Evolutionary conservation across 2,888 invertebrate species (phyloP).

Genomic region (Syrphus vitripennis): DNA sequence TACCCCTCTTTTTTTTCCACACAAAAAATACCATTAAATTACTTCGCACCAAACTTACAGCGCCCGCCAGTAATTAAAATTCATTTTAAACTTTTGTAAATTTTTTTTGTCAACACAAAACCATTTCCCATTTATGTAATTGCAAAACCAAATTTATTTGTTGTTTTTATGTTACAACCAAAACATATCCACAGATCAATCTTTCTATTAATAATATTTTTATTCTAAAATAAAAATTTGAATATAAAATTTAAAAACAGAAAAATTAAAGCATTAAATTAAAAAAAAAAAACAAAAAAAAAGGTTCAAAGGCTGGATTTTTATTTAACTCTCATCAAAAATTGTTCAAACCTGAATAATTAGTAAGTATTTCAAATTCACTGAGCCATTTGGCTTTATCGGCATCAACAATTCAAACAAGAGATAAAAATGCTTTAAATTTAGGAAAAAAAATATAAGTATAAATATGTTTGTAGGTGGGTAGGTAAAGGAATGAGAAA

Average conservation of each 20-base stretch:
- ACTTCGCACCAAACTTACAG: too few species aligned
- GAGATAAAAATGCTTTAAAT: slow-evolving; percentile 2
- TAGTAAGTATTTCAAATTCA: slow-evolving; percentile 4
- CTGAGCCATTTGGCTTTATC: slow-evolving; percentile 15
- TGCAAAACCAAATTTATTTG: background rate
- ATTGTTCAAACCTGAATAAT: slow-evolving; percentile 13
- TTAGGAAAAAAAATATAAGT: background rate
- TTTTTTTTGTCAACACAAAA: too few species aligned
- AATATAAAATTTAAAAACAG: background rate
- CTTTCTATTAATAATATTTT: background rate
- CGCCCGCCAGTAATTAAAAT: too few species aligned
- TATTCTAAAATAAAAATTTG: background rate
- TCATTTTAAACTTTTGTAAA: too few species aligned
- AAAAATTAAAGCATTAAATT: background rate
- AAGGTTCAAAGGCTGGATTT: background rate
- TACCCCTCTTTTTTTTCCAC: too few species aligned
- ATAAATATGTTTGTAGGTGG: too few species aligned
- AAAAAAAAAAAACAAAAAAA: background rate
- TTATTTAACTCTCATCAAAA: slow-evolving; percentile 11
- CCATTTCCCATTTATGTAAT: too few species aligned
- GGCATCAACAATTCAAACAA: slow-evolving; percentile 5
- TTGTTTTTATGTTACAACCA: background rate
- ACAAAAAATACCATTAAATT: too few species aligned
- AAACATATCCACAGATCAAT: background rate
- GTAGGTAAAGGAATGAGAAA: too few species aligned